Base-by-base conservation (phyloP, 2,797 vertebrate species). In the Leptodactylus fallax region DNA sequence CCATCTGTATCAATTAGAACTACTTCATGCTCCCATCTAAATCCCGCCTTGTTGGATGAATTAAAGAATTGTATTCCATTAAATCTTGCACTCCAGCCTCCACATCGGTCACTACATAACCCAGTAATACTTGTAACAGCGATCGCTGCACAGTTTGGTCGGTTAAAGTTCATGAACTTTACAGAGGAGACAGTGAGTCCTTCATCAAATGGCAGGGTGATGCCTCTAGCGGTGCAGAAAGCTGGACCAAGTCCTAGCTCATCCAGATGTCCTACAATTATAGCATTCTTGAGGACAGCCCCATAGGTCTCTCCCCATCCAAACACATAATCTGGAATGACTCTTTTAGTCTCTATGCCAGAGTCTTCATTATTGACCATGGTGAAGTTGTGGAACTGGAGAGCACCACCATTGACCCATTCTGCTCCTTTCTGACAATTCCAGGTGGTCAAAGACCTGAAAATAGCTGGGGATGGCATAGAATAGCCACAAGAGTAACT, bases 351-450 rank as follows among this genome's bases (percentile, higher is more conserved):
- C 86, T 98, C 97, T 0, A 96, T 93, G 63, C 97, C 96, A 8
- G 95, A 95, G 85, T 95, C 94, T 87, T 96, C 93, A 19, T 97
- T 98, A 93, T 97, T 97, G n/a, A 96, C 93, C 95, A 96, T 94
- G 61, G 96, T 1, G 53, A 97, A 97, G 72, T 89, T 85, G 1
- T 79, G 87, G 88, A 97, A 98, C 89, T 97, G 96, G 82, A 98
- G 92, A 0, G 96, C 94, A 6, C 97, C 97, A 10, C 94, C 96
- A 2, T 97, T 95, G 81, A 97, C 96, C 96, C 96, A 96, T 90
- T 98, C 97, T 0, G 97, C 96, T 11, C 97, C 97, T 90, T 98
- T 98, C 91, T 97, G 94, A 11, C 96, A 97, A 92, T 97, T 97
- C 97, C 97, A 98, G 69, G 95, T 92, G 79, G 93, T 97, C 81